These are phyloP conservation scores for Acrocephalus arundinaceus DNA, from an alignment of 2,113 vertebrate species.

Conservation along the genomic window DNA sequence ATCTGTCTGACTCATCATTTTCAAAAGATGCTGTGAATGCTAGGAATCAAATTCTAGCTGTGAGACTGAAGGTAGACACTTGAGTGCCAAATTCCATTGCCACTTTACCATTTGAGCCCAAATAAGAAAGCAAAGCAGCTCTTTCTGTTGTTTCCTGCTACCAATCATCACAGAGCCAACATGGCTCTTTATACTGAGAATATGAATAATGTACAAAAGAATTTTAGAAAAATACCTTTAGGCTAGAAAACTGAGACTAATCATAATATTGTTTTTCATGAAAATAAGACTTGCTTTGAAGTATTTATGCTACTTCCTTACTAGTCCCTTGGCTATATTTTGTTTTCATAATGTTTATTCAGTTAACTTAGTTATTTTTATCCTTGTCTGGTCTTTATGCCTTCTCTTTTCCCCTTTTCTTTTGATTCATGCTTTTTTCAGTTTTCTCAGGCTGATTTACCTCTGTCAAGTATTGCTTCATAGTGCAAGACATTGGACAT, in stretches of 20 bases:
- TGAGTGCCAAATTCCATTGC: slow-evolving; percentile 36
- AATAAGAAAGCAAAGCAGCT: slow-evolving; percentile 47
- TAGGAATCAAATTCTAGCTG: slow-evolving; percentile 40
- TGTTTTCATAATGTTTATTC: slow-evolving; percentile 74
- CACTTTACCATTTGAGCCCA: background rate
- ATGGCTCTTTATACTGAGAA: slow-evolving; percentile 47
- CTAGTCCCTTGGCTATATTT: slow-evolving; percentile 69
- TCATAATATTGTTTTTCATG: slow-evolving; percentile 63
- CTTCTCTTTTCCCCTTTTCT: background rate
- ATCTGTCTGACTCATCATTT: slow-evolving; percentile 50
- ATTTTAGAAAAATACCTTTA: slow-evolving; percentile 63
- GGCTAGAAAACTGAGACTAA: slow-evolving; percentile 68
- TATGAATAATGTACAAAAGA: slow-evolving; percentile 73
- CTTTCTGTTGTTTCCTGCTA: slow-evolving; percentile 22
- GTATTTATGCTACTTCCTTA: slow-evolving; percentile 69
- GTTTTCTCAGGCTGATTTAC: slow-evolving; percentile 56
- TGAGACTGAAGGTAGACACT: slow-evolving; percentile 39
- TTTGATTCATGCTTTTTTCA: slow-evolving; percentile 11
- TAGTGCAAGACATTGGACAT: background rate
- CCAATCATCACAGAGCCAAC: slow-evolving; percentile 20
- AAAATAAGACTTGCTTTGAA: slow-evolving; percentile 69
- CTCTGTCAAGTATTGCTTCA: slow-evolving; percentile 41
- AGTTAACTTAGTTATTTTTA: slow-evolving; percentile 62
- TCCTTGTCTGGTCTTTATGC: slow-evolving; percentile 38
- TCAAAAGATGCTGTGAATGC: slow-evolving; percentile 38